Base-by-base conservation (phyloP, 2,888 invertebrate genomes). In the Petrolisthes manimaculis region DNA sequence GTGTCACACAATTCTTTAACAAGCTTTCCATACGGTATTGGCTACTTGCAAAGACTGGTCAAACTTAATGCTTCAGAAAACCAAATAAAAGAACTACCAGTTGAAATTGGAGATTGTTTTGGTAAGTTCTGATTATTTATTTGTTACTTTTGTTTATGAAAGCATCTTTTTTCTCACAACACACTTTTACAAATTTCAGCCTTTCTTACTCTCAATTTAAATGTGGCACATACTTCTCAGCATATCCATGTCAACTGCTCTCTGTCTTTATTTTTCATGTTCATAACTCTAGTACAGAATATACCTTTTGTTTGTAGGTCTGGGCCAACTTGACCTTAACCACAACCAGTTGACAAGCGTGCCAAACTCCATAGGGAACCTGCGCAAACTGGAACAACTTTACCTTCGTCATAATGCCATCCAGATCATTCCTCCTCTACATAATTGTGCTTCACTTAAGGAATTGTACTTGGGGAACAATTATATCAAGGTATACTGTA, bases 401-500 rank as follows among this genome's bases (percentile, higher is more conserved):
- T 93, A 93, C 90, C 91, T 93, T 53, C 91, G 93, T 37, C 93
- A 93, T 91, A 94, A 94, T 91, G 91, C 91, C 55, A 92, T 93
- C 9, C 91, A 92, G 5, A 91, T 92, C 74, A 86, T 93, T 84
- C 94, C 94, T 61, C 86, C 92, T 0, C 91, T 97, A 91, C 95
- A 95, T 91, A 96, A 96, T 83, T 97, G 97, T 92, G 94, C 94
- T 82, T 94, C 95, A 81, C 93, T 98, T 18, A 96, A 95, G 93
- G 97, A 97, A 93, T 93, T 98, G 86, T 96, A 97, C 93, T 94
- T 97, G 92, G 96, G 97, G 84, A 96, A 97, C 93, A 98, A 98
- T 94, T 95, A 94, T 91, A 95, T 98, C 51, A 94, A 95, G 94
- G 96, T 96, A 93, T 90, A 51, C 18, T 37, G 37, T 37, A 37